Conservation (phyloP, 2,113 vertebrate species). For the Indri indri region DNA sequence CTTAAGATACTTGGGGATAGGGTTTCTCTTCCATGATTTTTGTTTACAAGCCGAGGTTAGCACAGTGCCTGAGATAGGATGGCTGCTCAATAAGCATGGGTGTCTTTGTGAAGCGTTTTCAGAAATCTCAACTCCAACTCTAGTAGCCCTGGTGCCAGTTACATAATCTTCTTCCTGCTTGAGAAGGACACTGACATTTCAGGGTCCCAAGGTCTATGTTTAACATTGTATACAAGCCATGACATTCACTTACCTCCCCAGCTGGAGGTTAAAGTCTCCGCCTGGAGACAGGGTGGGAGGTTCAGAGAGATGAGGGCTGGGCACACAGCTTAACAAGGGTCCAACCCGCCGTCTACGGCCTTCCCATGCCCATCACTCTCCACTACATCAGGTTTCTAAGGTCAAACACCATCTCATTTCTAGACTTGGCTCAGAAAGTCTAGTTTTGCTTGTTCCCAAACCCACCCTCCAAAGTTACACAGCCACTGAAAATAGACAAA, state of each 20-base stretch:
- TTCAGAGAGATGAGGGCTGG: neutral
- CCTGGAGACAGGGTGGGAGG: neutral
- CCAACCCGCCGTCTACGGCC: neutral
- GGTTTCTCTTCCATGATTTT: neutral
- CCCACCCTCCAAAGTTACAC: neutral
- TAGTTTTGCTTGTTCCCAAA: neutral
- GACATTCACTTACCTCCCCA: neutral
- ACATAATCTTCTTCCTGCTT: neutral
- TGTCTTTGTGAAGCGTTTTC: neutral
- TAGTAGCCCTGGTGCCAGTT: neutral
- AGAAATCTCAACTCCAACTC: neutral
- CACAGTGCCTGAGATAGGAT: fast-evolving
- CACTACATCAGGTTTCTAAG: neutral
- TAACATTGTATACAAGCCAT: neutral
- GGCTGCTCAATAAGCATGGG: neutral
- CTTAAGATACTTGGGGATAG: neutral
- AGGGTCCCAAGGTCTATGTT: no score
- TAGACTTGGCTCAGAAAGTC: neutral
- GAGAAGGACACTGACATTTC: neutral
- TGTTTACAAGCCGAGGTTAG: neutral
- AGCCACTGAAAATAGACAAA: neutral
- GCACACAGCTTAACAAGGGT: no score
- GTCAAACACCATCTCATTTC: neutral
- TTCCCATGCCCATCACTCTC: neutral
- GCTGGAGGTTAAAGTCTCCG: neutral